Evolutionary conservation across 1,140 invertebrate genomes (phyloP).

Genomic region (Caerostris darwini): DNA sequence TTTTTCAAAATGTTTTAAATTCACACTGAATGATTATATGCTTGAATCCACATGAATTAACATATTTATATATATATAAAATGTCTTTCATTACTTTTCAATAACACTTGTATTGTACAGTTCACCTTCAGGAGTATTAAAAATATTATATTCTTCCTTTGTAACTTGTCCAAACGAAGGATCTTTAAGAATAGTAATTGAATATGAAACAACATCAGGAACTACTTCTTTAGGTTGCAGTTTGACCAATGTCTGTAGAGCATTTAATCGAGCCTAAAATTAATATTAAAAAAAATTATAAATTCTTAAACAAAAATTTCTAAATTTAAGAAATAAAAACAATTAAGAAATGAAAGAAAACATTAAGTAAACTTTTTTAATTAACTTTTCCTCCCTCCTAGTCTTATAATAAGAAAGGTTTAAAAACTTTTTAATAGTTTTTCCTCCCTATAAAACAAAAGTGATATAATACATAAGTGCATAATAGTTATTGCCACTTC

Average conservation of each 20-base stretch:
- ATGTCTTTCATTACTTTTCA: constrained; percentile 86
- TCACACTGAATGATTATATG: too few relatives aligned
- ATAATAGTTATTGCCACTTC: too few relatives aligned
- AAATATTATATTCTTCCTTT: constrained; percentile 94
- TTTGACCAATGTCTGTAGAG: constrained; percentile 84
- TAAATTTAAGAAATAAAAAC: too few relatives aligned
- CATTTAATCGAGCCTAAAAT: constrained; percentile 81
- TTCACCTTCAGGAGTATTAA: constrained; percentile 92
- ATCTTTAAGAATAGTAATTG: constrained; percentile 86
- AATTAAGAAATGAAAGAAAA: too few relatives aligned
- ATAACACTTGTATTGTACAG: constrained; percentile 95
- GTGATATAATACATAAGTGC: too few relatives aligned
- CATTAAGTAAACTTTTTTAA: too few relatives aligned
- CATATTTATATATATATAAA: neutral
- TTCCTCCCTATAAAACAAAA: too few relatives aligned
- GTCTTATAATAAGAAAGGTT: too few relatives aligned
- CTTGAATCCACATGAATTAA: too few relatives aligned
- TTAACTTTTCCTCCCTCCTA: too few relatives aligned
- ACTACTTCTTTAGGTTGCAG: constrained; percentile 87
- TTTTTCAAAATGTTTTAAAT: too few relatives aligned
- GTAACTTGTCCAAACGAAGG: constrained; percentile 88
- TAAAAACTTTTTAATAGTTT: too few relatives aligned
- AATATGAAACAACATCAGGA: constrained; percentile 84
- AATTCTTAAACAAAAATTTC: constrained; percentile 78
- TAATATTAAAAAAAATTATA: constrained; percentile 80